Conservation (phyloP, 2,113 vertebrate genomes). For the Typhlomys cinereus region DNA sequence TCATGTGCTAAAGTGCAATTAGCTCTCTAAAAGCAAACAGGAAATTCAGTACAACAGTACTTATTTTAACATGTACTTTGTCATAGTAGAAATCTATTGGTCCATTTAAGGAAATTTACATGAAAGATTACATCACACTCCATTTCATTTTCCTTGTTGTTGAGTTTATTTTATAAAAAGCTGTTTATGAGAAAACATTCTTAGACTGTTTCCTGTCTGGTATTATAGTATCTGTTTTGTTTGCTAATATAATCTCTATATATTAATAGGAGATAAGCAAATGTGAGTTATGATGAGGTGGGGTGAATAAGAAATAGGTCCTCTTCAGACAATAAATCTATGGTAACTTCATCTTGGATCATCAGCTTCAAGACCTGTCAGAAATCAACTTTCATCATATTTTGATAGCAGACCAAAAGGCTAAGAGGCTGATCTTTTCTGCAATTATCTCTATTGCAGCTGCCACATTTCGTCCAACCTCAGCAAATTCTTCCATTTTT, state of each 20-base stretch:
- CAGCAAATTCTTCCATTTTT: not conserved
- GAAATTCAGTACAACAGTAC: not conserved
- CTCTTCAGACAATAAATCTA: not conserved
- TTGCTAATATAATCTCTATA: not conserved
- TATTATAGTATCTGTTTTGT: not conserved
- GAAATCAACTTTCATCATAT: not conserved
- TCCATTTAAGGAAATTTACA: not conserved
- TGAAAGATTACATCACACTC: not conserved
- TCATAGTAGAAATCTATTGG: not conserved
- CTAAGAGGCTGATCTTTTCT: not conserved
- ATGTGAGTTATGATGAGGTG: not conserved
- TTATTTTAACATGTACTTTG: not conserved
- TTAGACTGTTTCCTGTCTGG: not conserved
- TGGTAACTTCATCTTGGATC: not conserved
- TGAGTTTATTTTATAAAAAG: not conserved
- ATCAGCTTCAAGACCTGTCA: not conserved
- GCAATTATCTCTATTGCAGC: not conserved
- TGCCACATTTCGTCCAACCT: not conserved
- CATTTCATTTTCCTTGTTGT: not conserved
- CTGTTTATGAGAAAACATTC: not conserved
- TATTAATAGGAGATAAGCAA: not conserved
- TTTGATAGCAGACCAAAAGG: not conserved
- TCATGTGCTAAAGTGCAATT: not conserved
- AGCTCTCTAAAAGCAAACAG: not conserved
- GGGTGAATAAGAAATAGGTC: not conserved